Conservation (phyloP, 2,888 invertebrate genomes). For the Tenthredo scrophulariae region DNA sequence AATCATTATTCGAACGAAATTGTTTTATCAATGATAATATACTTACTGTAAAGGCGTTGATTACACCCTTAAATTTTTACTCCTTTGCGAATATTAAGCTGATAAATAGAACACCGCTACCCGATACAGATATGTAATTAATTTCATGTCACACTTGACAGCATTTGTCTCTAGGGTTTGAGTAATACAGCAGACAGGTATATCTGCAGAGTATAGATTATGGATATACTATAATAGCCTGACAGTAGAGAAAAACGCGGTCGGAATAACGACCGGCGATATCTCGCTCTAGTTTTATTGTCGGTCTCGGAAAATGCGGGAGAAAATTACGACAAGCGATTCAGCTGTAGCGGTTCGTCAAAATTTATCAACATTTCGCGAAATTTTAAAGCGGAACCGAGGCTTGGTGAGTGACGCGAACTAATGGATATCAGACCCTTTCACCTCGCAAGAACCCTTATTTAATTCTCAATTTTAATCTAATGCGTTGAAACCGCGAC, state of each 20-base stretch:
- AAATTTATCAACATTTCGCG: slow-evolving; percentile 17
- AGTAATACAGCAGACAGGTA: neutral
- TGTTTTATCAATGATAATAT: neutral
- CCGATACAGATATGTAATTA: slow-evolving; percentile 13
- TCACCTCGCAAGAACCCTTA: neutral
- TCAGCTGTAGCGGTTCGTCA: neutral
- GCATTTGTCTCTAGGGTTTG: slow-evolving; percentile 24
- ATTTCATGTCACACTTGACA: slow-evolving; percentile 10
- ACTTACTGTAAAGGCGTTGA: neutral
- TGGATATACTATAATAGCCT: neutral
- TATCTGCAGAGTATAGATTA: neutral
- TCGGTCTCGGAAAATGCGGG: neutral
- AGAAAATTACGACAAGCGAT: neutral
- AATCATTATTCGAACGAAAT: neutral
- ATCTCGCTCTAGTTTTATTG: slow-evolving; percentile 31
- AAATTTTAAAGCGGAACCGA: slow-evolving; percentile 22
- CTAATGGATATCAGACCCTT: slow-evolving; percentile 38
- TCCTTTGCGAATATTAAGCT: neutral
- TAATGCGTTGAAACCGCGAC: neutral
- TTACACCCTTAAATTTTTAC: neutral
- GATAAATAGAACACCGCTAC: neutral
- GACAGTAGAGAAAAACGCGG: neutral
- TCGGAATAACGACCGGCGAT: neutral
- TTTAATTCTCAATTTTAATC: neutral
- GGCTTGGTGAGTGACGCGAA: slow-evolving; percentile 13